Evolutionary conservation across 2,797 vertebrate genomes (phyloP).

Genomic region (Luscinia megarhynchos): DNA sequence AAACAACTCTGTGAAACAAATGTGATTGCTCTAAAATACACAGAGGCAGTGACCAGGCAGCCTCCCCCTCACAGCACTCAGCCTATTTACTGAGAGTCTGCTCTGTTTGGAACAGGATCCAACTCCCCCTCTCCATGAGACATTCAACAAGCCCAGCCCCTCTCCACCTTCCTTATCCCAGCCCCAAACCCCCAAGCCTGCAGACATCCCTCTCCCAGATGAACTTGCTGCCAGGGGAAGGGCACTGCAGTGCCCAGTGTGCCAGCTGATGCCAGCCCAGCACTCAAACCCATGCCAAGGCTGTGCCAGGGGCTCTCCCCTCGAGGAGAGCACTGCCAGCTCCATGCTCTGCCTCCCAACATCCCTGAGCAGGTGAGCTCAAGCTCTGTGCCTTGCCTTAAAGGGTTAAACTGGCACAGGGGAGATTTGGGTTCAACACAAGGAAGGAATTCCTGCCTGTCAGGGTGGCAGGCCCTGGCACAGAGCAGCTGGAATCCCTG

Average conservation of each 20-base stretch:
- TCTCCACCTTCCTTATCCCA: too few relatives aligned
- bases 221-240: too few relatives aligned
- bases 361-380: background rate
- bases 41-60: slow-evolving; percentile 32
- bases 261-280: background rate
- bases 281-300: accelerated
- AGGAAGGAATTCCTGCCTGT: background rate
- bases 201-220: too few relatives aligned
- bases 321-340: background rate
- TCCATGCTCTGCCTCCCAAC: background rate
- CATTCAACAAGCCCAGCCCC: background rate
- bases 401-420: background rate
- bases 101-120: slow-evolving; percentile 8
- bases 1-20: slow-evolving; percentile 23
- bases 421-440: background rate
- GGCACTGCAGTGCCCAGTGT: background rate
- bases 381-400: background rate
- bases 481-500: background rate
- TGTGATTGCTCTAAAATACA: slow-evolving; percentile 49
- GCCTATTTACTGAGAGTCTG: slow-evolving; percentile 55
- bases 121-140: background rate
- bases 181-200: too few relatives aligned
- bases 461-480: background rate
- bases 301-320: background rate
- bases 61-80: slow-evolving; percentile 38